Percentiles rank a stretch among this genome's conserved stretches.
phyloP scores from a whole-genome alignment of 2,888 invertebrate genomes.

The Netelia inedita region DNA sequence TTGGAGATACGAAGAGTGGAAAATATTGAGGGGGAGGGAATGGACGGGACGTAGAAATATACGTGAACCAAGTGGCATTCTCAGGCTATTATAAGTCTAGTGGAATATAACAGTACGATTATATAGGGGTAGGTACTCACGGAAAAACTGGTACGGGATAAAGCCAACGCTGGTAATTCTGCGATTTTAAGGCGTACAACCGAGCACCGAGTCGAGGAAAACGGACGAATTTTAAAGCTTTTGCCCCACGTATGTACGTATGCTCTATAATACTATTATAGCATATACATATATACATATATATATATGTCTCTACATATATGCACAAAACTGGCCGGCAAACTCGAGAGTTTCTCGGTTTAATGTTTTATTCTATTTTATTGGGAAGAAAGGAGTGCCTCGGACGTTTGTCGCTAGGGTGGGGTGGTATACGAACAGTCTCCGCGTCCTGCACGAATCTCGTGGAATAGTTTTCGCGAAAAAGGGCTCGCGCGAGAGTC shows the following conservation, averaged over 20 bases:
- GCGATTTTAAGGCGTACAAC: slow-evolving; percentile 47
- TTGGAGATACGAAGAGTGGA: slow-evolving; percentile 59
- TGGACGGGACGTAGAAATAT: slow-evolving; percentile 60
- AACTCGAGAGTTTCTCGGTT: slow-evolving; percentile 58
- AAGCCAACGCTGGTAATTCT: slow-evolving; percentile 48
- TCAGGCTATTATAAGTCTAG: slow-evolving; percentile 20
- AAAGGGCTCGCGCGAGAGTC: slow-evolving; percentile 17
- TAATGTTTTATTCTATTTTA: slow-evolving; percentile 70
- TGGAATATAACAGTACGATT: background rate
- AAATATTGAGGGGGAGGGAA: slow-evolving; percentile 42
- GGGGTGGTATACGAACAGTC: background rate
- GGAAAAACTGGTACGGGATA: slow-evolving; percentile 32
- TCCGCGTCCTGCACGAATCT: background rate
- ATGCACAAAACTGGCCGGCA: background rate
- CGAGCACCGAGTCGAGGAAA: slow-evolving; percentile 10
- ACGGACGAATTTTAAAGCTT: slow-evolving; percentile 50
- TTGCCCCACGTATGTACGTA: slow-evolving; percentile 37
- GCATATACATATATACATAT: background rate
- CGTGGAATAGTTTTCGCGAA: slow-evolving; percentile 50
- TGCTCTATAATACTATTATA: slow-evolving; percentile 23
- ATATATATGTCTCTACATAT: background rate
- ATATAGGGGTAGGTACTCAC: background rate
- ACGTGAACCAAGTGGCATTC: slow-evolving; percentile 59
- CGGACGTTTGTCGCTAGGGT: background rate
- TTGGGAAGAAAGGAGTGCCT: slow-evolving; percentile 30